Base-by-base conservation (phyloP, 2,888 invertebrate genomes). In the Amaurobius ferox region DNA sequence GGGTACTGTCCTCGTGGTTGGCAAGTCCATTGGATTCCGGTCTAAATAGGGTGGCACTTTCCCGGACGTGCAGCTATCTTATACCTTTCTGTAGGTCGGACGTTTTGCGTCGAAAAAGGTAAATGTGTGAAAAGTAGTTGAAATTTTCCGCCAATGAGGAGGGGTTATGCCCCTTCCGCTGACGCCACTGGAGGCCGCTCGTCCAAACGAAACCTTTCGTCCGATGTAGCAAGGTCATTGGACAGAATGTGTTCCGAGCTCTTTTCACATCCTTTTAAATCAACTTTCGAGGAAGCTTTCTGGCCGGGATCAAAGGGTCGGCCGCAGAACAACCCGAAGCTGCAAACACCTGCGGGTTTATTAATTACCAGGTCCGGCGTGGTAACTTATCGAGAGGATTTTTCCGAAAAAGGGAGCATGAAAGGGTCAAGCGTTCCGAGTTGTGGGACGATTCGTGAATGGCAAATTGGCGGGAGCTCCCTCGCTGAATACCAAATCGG, bases 351-450 rank as follows among this genome's bases (percentile, higher is more conserved):
- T 55, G 55, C 55, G 23, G 23, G 23, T 55, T 55, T 55, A 55
- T 55, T 55, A 55, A 55, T 55, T 55, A 55, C 55, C 55, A 2
- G 16, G 6, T 16, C 35, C 13, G 5, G 23, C 23, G 23, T 23
- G 16, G 55, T 55, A 55, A 55, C 19, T 23, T 55, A 55, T 55
- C 23, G 55, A 55, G 23, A 19, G 23, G 55, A n/a, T n/a, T n/a
- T n/a, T 55, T 23, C 55, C 23, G 55, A 55, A 23, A 55, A 11
- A 23, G 55, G 55, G 23, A 55, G 23, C 55, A 55, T 55, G 19
- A 55, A 55, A 55, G 55, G 55, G 55, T 55, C 55, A 55, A 55
- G 16, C 55, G 55, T 55, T 55, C 19, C 55, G 23, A 23, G 55
- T 23, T 16, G 3, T 2, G 23, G 23, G 55, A 55, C 55, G 55